phyloP scores from a whole-genome alignment of 92 coral and sea anemone genomes.

The Porites evermanni region DNA sequence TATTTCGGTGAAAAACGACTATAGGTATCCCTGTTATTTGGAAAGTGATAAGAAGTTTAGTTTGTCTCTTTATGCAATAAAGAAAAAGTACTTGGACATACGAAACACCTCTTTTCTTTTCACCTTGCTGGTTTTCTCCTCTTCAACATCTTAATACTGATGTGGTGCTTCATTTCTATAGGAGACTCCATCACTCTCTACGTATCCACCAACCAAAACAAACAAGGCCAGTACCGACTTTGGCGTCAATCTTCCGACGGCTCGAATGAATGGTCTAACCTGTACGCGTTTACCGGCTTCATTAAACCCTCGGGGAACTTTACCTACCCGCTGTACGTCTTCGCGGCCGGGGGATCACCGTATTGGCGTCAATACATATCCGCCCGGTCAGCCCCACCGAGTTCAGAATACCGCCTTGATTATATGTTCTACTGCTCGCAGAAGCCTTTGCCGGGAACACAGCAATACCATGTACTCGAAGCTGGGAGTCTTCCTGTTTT shows the following conservation, averaged over 20 bases:
- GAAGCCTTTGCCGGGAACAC: conserved; percentile 71
- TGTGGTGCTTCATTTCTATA: neutral
- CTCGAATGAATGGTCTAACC: conserved; percentile 91
- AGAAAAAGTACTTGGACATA: too few species aligned
- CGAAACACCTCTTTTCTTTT: too few species aligned
- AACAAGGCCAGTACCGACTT: conserved; percentile 80
- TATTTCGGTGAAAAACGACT: too few species aligned
- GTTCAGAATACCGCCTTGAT: conserved; percentile 91
- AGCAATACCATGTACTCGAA: conserved; percentile 80
- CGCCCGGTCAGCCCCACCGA: conserved; percentile 73
- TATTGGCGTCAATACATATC: conserved; percentile 98
- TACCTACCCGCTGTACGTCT: conserved; percentile 85
- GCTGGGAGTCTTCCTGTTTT: conserved; percentile 94
- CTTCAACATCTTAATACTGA: too few species aligned
- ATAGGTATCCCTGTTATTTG: too few species aligned
- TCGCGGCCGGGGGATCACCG: conserved; percentile 96
- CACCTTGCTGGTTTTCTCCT: too few species aligned
- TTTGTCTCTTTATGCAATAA: too few species aligned
- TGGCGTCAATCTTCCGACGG: conserved; percentile 89
- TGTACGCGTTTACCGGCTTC: conserved; percentile 79
- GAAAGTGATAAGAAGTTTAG: too few species aligned
- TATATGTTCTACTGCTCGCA: conserved; percentile 91
- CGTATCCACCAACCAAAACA: conserved; percentile 81
- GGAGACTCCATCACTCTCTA: conserved; percentile 79
- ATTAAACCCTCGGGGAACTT: conserved; percentile 79